Base-by-base conservation (phyloP, 37 sponge, comb jelly and placozoan species). In the Mnemiopsis leidyi region DNA sequence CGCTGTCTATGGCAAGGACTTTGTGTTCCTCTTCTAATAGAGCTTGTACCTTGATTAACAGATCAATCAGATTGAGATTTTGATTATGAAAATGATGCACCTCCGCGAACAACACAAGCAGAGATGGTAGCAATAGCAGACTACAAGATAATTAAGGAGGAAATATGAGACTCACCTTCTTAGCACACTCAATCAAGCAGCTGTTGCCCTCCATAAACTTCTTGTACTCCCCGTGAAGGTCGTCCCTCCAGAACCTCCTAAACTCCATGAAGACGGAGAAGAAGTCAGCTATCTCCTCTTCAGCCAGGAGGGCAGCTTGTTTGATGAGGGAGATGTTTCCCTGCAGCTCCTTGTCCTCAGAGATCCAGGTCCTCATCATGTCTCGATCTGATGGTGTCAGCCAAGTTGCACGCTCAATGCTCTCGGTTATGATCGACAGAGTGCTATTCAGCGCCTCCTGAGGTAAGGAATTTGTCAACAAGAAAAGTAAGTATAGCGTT, bases 241-340 rank as follows among this genome's bases (percentile, higher is more conserved):
- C 97, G 69, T 95, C 76, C 92, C 94, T 69, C 97, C 97, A 97
- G 38, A 96, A 94, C 69, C 76, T 92, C 39, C 95, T 95, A 75
- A 93, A 96, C 9, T 36, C 39, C 61, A 76, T 82, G 76, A 77
- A 93, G 48, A 68, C 69, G n/a, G 25, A 28, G 61, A 85, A 85
- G 90, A 85, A 85, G 38, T 40, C n/a, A 20, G 79, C 33, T 3
- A 77, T 77, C 35, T 40, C 90, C 90, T 40, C 90, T 25, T 39
- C 28, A 13, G 35, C 36, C 25, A 20, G 38, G 3, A 85, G 61
- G 0, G 90, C 90, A 39, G 90, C 90, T 40, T 33, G 24, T 23
- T 40, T 21, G 0, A 85, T 85, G 48, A n/a, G 36, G 2, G 39
- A 5, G 40, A 85, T 85, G 90, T 85, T 28, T 1, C 48, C 24